Evolutionary conservation across 2,888 invertebrate genomes (phyloP), one percentile per base, ranked within the genome.

Genomic region (Drosophila borborema): DNA sequence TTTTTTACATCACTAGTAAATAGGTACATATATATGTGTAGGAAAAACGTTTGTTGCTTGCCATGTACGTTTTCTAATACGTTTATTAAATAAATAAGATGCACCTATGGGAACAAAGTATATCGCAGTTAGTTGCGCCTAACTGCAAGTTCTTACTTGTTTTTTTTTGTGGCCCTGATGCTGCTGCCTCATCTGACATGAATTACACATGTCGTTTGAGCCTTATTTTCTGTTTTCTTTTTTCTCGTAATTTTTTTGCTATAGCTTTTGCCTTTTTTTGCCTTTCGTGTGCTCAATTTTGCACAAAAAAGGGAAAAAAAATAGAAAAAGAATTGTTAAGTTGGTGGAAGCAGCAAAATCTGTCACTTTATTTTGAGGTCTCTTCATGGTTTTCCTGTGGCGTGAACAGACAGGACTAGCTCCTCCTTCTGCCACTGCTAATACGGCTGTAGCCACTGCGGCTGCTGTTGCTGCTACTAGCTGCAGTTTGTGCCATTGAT

Each of bases 181-280:
- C 68, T 65, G 70, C 75, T 86, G 89, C 87, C 73, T 84, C 84
- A 85, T 87, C 87, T 85, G 89, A 89, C 84, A 85, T 85, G 87
- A 89, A 89, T 85, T 85, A 89, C 84, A 89, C 73, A 85, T 85
- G 87, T 85, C 84, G 89, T 84, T 89, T 89, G 89, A 82, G 81
- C 81, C 69, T 71, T 70, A 72, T 74, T 75, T 81, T 72, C 45
- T 59, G 59, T 18, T 63, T 58, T 53, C 54, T 59, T 64, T 68
- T 72, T 46, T 34, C 5, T 18, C 9, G 10, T 72, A 5, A 67
- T 62, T 67, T 58, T 55, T 70, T 77, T 67, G 1, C 20, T 20
- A 62, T 69, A 62, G 72, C 58, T 80, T 72, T 56, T 65, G 81
- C 75, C 75, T 73, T 68, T 60, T 72, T 76, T 65, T 67, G 80